A percentile compares a stretch with the other conserved stretches of the same genome.
phyloP scores from a whole-genome alignment of 1,140 invertebrate species.

The Aporrectodea caliginosa region DNA sequence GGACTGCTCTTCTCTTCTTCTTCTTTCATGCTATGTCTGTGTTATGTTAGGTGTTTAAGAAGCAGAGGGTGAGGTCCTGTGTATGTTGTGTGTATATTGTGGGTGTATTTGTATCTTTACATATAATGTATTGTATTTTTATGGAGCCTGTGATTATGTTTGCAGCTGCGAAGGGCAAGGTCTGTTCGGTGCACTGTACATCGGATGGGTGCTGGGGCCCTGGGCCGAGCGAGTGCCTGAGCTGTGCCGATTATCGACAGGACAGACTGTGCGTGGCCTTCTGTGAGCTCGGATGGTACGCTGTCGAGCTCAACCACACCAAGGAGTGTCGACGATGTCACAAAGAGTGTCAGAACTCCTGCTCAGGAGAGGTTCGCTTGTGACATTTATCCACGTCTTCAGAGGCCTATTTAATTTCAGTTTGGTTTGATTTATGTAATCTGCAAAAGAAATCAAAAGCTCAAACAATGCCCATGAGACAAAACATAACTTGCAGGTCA shows the following conservation, averaged over 20 bases:
- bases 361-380: conserved; percentile 61
- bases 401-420: too few relatives aligned
- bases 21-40: too few relatives aligned
- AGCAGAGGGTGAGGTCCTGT: too few relatives aligned
- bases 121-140: too few relatives aligned
- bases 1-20: too few relatives aligned
- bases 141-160: conserved; percentile 31
- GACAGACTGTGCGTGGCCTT: conserved; percentile 68
- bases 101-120: too few relatives aligned
- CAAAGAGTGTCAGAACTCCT: conserved; percentile 76
- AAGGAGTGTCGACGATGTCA: conserved; percentile 81
- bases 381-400: background rate
- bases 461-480: too few relatives aligned
- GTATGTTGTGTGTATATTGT: too few relatives aligned
- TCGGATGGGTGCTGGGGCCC: conserved; percentile 88
- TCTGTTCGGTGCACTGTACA: conserved; percentile 82
- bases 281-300: conserved; percentile 47
- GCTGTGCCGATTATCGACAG: conserved; percentile 76
- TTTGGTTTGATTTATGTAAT: too few relatives aligned
- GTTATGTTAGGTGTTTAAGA: too few relatives aligned
- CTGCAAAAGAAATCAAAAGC: too few relatives aligned
- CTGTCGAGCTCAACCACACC: conserved; percentile 71
- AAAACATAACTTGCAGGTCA: too few relatives aligned
- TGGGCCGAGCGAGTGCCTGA: conserved; percentile 80
- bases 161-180: conserved; percentile 66